Percentiles rank a stretch among this genome's conserved stretches.
phyloP scores from a whole-genome alignment of 2,888 invertebrate species.

The Epinotia ramella region DNA sequence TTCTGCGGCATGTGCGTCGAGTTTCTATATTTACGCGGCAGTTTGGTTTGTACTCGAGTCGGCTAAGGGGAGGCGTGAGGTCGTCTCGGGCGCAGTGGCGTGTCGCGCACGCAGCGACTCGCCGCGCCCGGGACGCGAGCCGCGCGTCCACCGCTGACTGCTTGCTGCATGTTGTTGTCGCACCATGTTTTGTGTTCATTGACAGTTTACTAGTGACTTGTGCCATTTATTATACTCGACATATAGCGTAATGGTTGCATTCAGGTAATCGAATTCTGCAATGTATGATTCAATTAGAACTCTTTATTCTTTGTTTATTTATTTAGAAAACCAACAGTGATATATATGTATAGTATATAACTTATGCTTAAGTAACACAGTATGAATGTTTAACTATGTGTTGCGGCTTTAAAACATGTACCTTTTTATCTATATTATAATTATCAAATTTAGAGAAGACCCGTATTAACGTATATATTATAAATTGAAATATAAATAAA shows the following conservation, averaged over 20 bases:
- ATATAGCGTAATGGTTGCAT: constrained; percentile 65
- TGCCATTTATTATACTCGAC: constrained; percentile 53
- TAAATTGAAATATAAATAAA: not conserved
- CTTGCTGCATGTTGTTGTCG: constrained; percentile 58
- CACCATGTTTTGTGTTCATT: constrained; percentile 62
- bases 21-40: constrained; percentile 82
- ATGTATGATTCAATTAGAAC: not conserved
- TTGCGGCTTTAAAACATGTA: not conserved
- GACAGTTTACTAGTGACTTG: constrained; percentile 58
- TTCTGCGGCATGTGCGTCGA: constrained; percentile 61
- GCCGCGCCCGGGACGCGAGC: constrained; percentile 62
- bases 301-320: constrained; percentile 9
- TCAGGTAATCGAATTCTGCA: constrained; percentile 57
- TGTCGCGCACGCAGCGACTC: constrained; percentile 49
- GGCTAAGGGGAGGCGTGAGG: constrained; percentile 76
- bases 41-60: constrained; percentile 75
- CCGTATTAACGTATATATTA: not conserved
- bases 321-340: no score
- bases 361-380: no score
- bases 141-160: constrained; percentile 50
- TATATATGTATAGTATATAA: no score
- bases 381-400: not conserved
- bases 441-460: not conserved
- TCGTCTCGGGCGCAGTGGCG: constrained; percentile 53
- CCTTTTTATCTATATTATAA: not conserved